Conservation (phyloP, 2,888 invertebrate genomes). For the Rugalucina vietnamica region DNA sequence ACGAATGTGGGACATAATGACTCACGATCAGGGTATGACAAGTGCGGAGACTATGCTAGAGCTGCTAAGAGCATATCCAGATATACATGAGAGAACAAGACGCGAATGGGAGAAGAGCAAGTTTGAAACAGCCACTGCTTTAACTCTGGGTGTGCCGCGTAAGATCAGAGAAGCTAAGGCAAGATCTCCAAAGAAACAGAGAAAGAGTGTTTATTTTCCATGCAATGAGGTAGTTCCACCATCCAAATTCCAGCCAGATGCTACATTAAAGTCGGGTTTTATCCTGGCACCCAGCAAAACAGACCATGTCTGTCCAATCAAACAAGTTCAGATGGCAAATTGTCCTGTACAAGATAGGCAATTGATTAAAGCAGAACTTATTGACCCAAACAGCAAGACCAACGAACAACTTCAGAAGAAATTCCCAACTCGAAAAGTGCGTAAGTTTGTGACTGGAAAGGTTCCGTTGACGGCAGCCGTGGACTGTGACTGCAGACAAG, state of each 20-base stretch:
- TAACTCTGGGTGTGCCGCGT: constrained; percentile 52
- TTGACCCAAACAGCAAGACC: not conserved
- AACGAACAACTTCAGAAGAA: constrained; percentile 29
- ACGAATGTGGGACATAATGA: constrained; percentile 53
- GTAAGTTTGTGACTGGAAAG: constrained; percentile 29
- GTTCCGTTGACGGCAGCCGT: constrained; percentile 50
- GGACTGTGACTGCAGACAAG: constrained; percentile 61
- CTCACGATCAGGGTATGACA: constrained; percentile 39
- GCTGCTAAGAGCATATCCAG: constrained; percentile 47
- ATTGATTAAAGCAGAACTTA: not conserved
- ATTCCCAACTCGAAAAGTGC: constrained; percentile 38
- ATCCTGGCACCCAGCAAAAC: too few species aligned
- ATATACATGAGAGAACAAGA: constrained; percentile 27
- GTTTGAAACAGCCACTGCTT: constrained; percentile 40
- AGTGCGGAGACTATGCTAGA: constrained; percentile 49
- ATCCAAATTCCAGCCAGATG: too few species aligned
- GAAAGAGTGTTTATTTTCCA: not conserved
- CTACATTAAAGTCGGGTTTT: too few species aligned
- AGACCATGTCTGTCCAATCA: not conserved
- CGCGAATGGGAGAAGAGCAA: constrained; percentile 23
- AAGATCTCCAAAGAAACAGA: constrained; percentile 21
- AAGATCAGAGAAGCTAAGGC: constrained; percentile 39
- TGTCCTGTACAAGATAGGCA: not conserved
- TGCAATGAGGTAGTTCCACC: not conserved
- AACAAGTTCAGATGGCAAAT: not conserved